A percentile compares a stretch with the other conserved stretches of the same genome.
These are phyloP conservation scores for Melieria picta DNA, from an alignment of 2,888 invertebrate species.

Conservation along the genomic window DNA sequence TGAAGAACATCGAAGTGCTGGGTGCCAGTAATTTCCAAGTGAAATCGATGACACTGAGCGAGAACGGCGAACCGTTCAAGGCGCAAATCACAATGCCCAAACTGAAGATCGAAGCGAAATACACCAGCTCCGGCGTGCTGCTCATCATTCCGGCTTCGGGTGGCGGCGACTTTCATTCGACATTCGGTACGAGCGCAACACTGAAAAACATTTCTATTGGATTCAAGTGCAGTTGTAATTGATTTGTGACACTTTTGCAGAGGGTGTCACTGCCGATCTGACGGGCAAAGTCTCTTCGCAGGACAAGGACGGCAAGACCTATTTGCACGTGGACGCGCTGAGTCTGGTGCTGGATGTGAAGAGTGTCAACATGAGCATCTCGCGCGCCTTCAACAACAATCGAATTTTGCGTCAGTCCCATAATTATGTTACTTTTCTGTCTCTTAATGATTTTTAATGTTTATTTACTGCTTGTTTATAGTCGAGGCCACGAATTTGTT, in stretches of 20 bases:
- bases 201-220: neutral
- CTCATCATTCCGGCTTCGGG: slow-evolving; percentile 78
- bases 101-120: slow-evolving; percentile 73
- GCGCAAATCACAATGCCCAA: slow-evolving; percentile 73
- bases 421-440: neutral
- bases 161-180: slow-evolving; percentile 75
- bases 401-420: slow-evolving; percentile 73
- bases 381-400: slow-evolving; percentile 76
- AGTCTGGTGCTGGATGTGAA: slow-evolving; percentile 72
- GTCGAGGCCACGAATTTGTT: slow-evolving; percentile 79
- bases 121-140: slow-evolving; percentile 75
- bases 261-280: slow-evolving; percentile 71
- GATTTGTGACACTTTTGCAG: slow-evolving; percentile 57
- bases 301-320: slow-evolving; percentile 67
- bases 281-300: slow-evolving; percentile 70
- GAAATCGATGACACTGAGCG: slow-evolving; percentile 69
- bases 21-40: slow-evolving; percentile 75
- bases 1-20: slow-evolving; percentile 71
- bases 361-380: slow-evolving; percentile 73
- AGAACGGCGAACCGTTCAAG: slow-evolving; percentile 74
- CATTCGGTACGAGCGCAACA: slow-evolving; percentile 67
- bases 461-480: slow-evolving; percentile 58
- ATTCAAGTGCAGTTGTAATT: neutral
- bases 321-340: slow-evolving; percentile 72
- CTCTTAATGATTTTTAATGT: neutral